phyloP scores from a whole-genome alignment of 2,113 vertebrate species.

The Cyprinus carpio region DNA sequence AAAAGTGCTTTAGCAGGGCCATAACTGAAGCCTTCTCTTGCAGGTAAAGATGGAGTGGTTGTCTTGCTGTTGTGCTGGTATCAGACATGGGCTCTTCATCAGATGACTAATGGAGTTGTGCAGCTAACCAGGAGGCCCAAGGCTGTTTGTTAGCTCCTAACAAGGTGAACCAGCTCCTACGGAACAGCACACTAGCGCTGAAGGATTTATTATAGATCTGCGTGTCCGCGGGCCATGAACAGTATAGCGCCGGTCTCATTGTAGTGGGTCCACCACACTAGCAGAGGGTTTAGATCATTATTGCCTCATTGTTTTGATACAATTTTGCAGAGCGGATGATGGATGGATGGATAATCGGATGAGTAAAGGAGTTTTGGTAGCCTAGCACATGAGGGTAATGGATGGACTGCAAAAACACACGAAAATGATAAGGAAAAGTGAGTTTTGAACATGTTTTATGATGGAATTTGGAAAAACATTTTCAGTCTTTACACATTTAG shows the following conservation, averaged over 20 bases:
- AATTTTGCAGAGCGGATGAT: slow-evolving; percentile 29
- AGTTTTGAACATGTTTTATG: not conserved
- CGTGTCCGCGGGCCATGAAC: slow-evolving; percentile 53
- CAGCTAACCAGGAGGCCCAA: slow-evolving; percentile 60
- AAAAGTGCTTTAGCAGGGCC: slow-evolving; percentile 25
- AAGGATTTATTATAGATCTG: slow-evolving; percentile 59
- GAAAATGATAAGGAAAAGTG: not conserved
- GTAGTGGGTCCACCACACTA: slow-evolving; percentile 48
- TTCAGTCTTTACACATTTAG: not conserved
- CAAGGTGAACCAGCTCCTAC: slow-evolving; percentile 59
- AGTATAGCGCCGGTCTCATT: slow-evolving; percentile 36
- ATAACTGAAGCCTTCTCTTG: slow-evolving; percentile 36
- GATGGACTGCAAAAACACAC: not conserved
- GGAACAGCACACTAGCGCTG: slow-evolving; percentile 56
- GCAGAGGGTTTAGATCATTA: slow-evolving; percentile 54
- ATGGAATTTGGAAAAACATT: not conserved
- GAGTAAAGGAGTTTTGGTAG: not conserved
- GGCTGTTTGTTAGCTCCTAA: slow-evolving; percentile 64
- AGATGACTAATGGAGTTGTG: slow-evolving; percentile 59
- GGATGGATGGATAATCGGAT: slow-evolving; percentile 44
- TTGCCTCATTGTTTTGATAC: slow-evolving; percentile 48
- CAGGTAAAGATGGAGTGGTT: slow-evolving; percentile 54
- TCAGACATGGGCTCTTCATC: slow-evolving; percentile 60
- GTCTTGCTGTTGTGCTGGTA: slow-evolving; percentile 52
- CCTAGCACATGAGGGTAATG: not conserved